Evolutionary conservation across 2,888 invertebrate species (phyloP).

Genomic region (Ophion ellenae): DNA sequence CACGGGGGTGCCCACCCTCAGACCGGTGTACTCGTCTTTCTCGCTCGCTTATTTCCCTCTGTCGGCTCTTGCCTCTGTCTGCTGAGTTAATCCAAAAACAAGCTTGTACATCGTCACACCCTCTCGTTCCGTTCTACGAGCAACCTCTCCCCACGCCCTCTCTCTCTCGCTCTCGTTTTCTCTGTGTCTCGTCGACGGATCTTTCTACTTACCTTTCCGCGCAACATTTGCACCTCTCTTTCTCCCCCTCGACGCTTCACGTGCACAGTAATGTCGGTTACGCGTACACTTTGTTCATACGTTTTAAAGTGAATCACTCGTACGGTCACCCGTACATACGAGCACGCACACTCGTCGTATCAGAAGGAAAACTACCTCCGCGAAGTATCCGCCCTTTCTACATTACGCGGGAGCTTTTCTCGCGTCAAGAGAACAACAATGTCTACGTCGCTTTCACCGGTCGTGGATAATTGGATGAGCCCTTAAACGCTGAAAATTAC

Average conservation of each 20-base stretch:
- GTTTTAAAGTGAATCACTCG: constrained; percentile 74
- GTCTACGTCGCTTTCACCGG: constrained; percentile 71
- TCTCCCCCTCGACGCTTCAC: constrained; percentile 30
- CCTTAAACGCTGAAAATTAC: constrained; percentile 81
- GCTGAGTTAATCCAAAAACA: constrained; percentile 78
- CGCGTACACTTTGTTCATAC: constrained; percentile 52
- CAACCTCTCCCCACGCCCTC: constrained; percentile 41
- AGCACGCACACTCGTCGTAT: constrained; percentile 30
- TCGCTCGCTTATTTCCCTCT: constrained; percentile 64
- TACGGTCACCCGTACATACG: constrained; percentile 70
- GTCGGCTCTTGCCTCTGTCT: constrained; percentile 66
- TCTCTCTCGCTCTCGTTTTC: neutral
- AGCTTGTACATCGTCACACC: constrained; percentile 69
- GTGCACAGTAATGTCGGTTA: constrained; percentile 29
- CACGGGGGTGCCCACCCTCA: constrained; percentile 64
- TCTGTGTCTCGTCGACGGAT: constrained; percentile 23
- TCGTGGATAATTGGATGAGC: constrained; percentile 81
- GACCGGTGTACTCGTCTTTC: constrained; percentile 49
- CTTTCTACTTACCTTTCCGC: constrained; percentile 58
- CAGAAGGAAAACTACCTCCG: constrained; percentile 47
- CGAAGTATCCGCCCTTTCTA: constrained; percentile 39
- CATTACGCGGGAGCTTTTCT: constrained; percentile 59
- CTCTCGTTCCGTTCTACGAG: constrained; percentile 50
- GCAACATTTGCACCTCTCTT: constrained; percentile 33
- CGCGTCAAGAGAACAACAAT: constrained; percentile 68